Base-by-base conservation (phyloP, 2,888 invertebrate species). In the Psococerastis gibbosa region DNA sequence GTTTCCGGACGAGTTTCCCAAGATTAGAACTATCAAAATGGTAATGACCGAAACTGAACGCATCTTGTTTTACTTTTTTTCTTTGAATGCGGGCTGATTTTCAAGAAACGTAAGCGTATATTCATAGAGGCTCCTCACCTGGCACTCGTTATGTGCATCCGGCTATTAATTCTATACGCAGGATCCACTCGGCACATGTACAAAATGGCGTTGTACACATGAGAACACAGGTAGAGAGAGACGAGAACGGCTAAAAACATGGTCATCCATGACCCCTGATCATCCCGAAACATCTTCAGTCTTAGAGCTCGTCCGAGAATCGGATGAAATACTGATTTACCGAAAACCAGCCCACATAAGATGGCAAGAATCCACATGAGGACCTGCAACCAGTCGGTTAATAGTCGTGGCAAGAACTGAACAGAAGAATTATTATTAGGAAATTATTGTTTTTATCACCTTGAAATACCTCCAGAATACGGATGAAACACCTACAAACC, bases 201-300 rank as follows among this genome's bases (percentile, higher is more conserved):
- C 31, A 67, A 57, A 46, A 65, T 55, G 23, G 56, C 53, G 51
- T 66, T 66, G 56, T 66, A 67, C 44, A 64, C 52, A 51, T 60
- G 59, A 6, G 67, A 65, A 52, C 64, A 62, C 45, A 65, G 55
- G 50, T 62, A 66, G 35, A 65, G 52, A n/a, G 55, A 59, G 27
- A 66, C 53, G 15, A 67, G 57, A 17, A 60, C 57, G 6, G 60
- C 59, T 41, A 66, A 55, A 51, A 65, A 65, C 64, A 66, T 66
- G 3, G 60, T 59, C 61, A 67, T 65, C 64, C 64, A 66, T 2
- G 67, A 66, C 5, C 67, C 67, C 55, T 57, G 57, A 49, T 63
- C 63, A 44, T 65, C 62, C 20, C 58, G 54, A 52, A 67, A 67
- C 66, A 67, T 65, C 53, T 64, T 63, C 42, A 67, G 56, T 15